Percentiles rank a stretch among this genome's conserved stretches.
Conservation (phyloP, 1,140 invertebrate species). For the Pygmarrhopalites habei region DNA sequence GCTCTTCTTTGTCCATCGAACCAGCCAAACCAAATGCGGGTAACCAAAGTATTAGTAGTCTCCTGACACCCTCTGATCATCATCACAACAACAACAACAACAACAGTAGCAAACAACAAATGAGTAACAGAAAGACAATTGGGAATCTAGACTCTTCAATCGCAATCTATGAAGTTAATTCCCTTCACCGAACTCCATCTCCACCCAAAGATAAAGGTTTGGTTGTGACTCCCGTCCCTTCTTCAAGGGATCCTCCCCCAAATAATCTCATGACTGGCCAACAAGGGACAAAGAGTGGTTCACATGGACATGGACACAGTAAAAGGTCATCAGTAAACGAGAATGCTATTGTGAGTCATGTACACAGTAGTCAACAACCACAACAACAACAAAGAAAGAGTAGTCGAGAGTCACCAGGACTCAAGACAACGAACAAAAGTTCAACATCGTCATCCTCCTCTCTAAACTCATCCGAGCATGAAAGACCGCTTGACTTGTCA, state of each 20-base stretch:
- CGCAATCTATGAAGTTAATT: constrained; percentile 10
- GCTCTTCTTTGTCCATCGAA: not conserved
- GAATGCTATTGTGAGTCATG: not conserved
- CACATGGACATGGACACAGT: not conserved
- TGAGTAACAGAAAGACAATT: not conserved
- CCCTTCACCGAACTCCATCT: constrained; percentile 2
- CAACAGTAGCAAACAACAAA: not conserved
- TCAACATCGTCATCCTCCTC: too few relatives aligned
- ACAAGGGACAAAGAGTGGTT: not conserved
- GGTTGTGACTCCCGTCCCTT: constrained; percentile 1
- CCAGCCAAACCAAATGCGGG: not conserved
- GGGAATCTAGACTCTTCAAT: constrained; percentile 9
- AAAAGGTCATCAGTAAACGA: not conserved
- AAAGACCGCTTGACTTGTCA: constrained; percentile 36
- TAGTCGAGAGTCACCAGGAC: constrained; percentile 1
- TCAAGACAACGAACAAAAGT: not conserved
- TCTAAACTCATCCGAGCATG: constrained; percentile 10
- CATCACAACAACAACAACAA: constrained; percentile 2
- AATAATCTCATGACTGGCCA: not conserved
- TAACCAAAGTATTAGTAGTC: too few relatives aligned
- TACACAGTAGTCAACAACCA: not conserved
- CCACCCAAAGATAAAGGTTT: constrained; percentile 11
- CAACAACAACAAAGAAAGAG: not conserved
- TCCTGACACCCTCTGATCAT: too few relatives aligned
- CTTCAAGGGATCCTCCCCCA: not conserved